Conservation (phyloP, 2,888 invertebrate species). For the Priocnemis perturbator region DNA sequence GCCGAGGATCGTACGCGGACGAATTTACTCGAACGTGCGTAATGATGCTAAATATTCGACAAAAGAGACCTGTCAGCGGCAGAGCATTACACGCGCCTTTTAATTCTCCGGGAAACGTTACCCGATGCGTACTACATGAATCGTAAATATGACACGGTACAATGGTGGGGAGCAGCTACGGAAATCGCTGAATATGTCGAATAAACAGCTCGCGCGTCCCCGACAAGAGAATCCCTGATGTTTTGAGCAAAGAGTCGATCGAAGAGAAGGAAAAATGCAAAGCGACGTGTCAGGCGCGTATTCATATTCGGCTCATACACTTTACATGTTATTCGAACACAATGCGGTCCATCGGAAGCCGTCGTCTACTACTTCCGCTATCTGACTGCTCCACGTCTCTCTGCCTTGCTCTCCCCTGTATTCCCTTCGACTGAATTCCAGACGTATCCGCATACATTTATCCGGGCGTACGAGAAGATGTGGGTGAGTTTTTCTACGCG, state of each 20-base stretch:
- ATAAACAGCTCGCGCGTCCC: too few species aligned
- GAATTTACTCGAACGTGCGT: too few species aligned
- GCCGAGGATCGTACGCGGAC: background rate
- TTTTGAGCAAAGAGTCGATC: conserved; percentile 30
- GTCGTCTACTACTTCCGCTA: conserved; percentile 67
- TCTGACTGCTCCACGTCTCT: conserved; percentile 59
- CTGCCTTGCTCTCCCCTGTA: conserved; percentile 56
- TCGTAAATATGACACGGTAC: too few species aligned
- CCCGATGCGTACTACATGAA: too few species aligned
- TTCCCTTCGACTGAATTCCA: conserved; percentile 53
- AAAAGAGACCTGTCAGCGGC: too few species aligned
- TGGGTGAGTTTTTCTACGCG: conserved; percentile 47
- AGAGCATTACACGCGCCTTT: too few species aligned
- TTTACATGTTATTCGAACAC: conserved; percentile 65
- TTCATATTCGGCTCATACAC: conserved; percentile 61
- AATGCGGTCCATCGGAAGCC: conserved; percentile 69
- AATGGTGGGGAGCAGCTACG: too few species aligned
- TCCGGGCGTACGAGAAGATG: conserved; percentile 53
- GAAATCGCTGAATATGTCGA: too few species aligned
- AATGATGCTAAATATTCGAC: too few species aligned
- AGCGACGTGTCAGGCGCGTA: conserved; percentile 38
- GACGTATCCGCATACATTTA: conserved; percentile 51
- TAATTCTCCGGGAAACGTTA: too few species aligned
- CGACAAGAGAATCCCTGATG: background rate
- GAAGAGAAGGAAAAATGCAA: conserved; percentile 45